Percentiles rank a stretch among this genome's conserved stretches.
Conservation (phyloP, 2,797 vertebrate genomes). For the Catharus ustulatus region DNA sequence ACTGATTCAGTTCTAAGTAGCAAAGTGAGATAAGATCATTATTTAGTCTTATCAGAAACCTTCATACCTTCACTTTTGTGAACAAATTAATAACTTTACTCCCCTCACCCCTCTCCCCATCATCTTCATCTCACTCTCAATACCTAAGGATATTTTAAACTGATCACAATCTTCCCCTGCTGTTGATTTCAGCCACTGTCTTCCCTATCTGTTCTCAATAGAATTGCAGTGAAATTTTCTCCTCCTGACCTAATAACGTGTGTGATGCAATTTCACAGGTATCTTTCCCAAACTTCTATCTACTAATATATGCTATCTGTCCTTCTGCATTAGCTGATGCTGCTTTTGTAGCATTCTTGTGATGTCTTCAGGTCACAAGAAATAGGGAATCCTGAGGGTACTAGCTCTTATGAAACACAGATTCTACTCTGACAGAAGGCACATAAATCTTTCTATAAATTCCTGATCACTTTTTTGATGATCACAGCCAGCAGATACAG, state of each 20-base stretch:
- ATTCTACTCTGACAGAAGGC: background rate
- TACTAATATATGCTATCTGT: background rate
- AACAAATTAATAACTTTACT: background rate
- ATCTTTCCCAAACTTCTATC: background rate
- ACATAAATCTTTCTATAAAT: background rate
- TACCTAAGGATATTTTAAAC: background rate
- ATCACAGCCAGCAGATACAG: background rate
- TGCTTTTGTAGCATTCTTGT: background rate
- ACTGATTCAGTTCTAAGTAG: background rate
- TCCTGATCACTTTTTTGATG: background rate
- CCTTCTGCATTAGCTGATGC: background rate
- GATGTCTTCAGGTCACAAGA: background rate
- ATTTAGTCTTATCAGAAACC: background rate
- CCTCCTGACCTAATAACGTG: background rate
- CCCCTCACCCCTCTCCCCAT: too few relatives aligned
- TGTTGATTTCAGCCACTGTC: background rate
- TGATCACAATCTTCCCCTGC: background rate
- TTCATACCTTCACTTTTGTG: background rate
- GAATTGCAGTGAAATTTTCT: background rate
- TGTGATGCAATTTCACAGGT: background rate
- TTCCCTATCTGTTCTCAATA: background rate
- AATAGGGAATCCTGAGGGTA: background rate
- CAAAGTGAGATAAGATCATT: background rate
- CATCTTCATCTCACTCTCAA: background rate
- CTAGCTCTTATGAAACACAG: background rate